Conservation (phyloP, 2,113 vertebrate species). For the Hippolais icterina region DNA sequence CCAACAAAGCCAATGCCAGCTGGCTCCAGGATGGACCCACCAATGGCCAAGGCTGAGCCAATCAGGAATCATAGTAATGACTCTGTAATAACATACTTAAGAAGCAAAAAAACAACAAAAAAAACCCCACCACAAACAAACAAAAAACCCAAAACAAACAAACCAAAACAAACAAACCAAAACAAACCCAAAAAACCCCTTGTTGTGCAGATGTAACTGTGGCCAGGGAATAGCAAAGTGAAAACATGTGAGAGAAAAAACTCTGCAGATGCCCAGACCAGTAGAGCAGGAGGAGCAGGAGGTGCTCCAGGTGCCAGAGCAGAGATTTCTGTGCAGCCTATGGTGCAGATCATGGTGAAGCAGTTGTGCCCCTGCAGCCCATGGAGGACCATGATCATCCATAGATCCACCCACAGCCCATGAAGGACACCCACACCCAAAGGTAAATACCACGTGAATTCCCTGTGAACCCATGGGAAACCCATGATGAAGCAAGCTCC, state of each 20-base stretch:
- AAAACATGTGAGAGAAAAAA: background rate
- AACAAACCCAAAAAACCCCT: too few species aligned
- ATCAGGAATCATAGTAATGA: background rate
- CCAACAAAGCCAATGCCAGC: background rate
- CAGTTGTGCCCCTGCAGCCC: background rate
- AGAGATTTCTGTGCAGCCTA: background rate
- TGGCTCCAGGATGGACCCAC: background rate
- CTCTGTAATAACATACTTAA: background rate
- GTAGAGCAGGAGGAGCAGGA: background rate
- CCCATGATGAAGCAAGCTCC: background rate
- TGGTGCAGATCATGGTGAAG: background rate
- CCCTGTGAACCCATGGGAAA: background rate
- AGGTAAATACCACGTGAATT: fast-evolving
- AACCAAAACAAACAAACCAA: too few species aligned
- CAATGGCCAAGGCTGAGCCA: background rate
- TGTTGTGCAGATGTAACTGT: fast-evolving
- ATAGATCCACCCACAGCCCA: background rate
- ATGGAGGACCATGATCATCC: background rate
- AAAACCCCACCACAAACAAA: too few species aligned
- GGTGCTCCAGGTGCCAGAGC: background rate
- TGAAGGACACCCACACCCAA: background rate
- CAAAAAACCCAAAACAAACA: too few species aligned
- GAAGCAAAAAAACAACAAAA: too few species aligned
- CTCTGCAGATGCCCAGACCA: background rate
- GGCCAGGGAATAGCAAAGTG: background rate